Evolutionary conservation across 2,113 vertebrate species (phyloP).

Genomic region (Malaclemys terrapin): DNA sequence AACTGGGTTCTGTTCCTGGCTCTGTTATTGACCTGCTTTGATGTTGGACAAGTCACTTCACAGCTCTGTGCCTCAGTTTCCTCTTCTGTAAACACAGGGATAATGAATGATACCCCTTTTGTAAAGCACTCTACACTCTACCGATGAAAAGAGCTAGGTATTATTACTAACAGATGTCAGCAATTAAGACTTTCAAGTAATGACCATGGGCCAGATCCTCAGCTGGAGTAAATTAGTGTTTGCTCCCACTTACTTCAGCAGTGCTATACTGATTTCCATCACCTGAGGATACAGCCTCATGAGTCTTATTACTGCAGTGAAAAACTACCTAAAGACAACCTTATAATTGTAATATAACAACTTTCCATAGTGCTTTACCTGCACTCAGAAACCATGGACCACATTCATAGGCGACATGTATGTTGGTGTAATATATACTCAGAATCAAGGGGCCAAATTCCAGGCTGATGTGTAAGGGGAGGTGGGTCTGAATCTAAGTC

Average conservation of each 20-base stretch:
- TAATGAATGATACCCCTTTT: not conserved
- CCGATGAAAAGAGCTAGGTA: not conserved
- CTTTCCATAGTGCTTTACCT: not conserved
- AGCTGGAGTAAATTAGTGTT: not conserved
- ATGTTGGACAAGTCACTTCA: not conserved
- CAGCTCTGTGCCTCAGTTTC: not conserved
- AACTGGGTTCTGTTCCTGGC: not conserved
- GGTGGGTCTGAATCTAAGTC: not conserved
- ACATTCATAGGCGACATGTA: not conserved
- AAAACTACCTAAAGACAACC: not conserved
- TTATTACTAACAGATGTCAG: not conserved
- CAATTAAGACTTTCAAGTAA: not conserved
- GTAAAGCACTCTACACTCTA: not conserved
- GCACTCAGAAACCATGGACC: constrained; percentile 22
- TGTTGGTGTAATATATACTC: not conserved
- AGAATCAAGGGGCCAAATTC: not conserved
- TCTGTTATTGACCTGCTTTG: not conserved
- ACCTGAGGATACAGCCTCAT: not conserved
- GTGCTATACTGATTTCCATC: not conserved
- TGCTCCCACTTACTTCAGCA: constrained; percentile 22
- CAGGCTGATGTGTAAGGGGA: not conserved
- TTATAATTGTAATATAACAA: not conserved
- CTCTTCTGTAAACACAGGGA: not conserved
- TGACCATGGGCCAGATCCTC: not conserved
- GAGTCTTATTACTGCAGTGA: not conserved